Evolutionary conservation across 2,113 vertebrate species (phyloP).

Genomic region (Marcusenius ussheri): DNA sequence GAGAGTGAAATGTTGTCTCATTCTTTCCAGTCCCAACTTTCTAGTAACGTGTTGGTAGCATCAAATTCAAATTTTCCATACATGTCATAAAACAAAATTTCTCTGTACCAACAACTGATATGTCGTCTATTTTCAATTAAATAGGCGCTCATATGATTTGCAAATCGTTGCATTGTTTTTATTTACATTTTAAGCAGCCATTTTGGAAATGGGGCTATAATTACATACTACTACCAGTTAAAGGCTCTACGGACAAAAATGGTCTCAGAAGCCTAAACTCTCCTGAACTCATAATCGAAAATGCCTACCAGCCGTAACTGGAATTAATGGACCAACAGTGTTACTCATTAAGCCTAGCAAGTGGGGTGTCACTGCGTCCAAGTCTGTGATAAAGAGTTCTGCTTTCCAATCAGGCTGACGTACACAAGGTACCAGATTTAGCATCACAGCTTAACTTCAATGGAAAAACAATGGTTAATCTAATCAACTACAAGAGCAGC

Average conservation of each 20-base stretch:
- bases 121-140: not conserved
- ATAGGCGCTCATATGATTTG: not conserved
- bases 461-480: conserved; percentile 6
- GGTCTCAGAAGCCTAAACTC: not conserved
- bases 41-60: too few species aligned
- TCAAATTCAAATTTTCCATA: not conserved
- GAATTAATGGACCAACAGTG: not conserved
- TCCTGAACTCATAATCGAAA: not conserved
- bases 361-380: not conserved
- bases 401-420: not conserved
- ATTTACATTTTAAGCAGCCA: not conserved
- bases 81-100: not conserved
- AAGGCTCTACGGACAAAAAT: not conserved
- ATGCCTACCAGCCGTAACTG: not conserved
- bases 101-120: not conserved
- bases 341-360: not conserved
- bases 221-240: not conserved
- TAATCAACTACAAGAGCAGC: not conserved
- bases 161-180: not conserved
- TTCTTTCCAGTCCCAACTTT: not conserved
- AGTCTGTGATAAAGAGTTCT: not conserved
- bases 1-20: not conserved
- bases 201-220: not conserved
- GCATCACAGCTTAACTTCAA: not conserved
- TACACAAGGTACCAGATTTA: not conserved